Conservation (phyloP, 2,888 invertebrate genomes). For the Matsumyia berberina region DNA sequence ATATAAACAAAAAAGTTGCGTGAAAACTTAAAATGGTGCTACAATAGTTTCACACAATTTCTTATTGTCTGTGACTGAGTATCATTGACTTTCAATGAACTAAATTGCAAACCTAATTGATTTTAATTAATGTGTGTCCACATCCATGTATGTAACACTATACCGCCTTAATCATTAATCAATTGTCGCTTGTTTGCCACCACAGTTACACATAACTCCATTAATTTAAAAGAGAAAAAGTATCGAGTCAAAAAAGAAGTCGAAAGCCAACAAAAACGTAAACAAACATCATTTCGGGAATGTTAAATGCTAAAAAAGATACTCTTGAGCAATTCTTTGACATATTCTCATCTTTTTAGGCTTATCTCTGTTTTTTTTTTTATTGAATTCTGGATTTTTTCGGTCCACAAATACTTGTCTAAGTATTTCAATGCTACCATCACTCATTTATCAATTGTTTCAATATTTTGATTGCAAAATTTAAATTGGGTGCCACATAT, state of each 20-base stretch:
- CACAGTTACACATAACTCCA: not conserved
- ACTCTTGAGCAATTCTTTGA: not conserved
- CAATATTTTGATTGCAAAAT: not conserved
- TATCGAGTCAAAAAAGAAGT: not conserved
- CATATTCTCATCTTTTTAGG: not conserved
- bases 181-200: constrained; percentile 8
- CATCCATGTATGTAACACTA: constrained; percentile 5
- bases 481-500: not conserved
- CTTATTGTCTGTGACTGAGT: not conserved
- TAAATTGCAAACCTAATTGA: constrained; percentile 44
- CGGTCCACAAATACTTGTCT: constrained; percentile 1
- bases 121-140: constrained; percentile 15
- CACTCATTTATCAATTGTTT: constrained; percentile 10
- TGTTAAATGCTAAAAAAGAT: not conserved
- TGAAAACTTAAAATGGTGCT: not conserved
- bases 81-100: constrained; percentile 33
- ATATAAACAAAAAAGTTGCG: too few species aligned
- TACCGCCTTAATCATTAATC: not conserved
- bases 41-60: too few species aligned
- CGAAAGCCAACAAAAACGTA: not conserved
- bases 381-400: constrained; percentile 3
- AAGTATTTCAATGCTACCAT: not conserved
- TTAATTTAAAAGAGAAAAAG: constrained; percentile 13
- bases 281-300: not conserved
- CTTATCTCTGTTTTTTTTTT: not conserved